Base-by-base conservation (phyloP, 2,888 invertebrate genomes). In the Lasioglossum zephyrum region DNA sequence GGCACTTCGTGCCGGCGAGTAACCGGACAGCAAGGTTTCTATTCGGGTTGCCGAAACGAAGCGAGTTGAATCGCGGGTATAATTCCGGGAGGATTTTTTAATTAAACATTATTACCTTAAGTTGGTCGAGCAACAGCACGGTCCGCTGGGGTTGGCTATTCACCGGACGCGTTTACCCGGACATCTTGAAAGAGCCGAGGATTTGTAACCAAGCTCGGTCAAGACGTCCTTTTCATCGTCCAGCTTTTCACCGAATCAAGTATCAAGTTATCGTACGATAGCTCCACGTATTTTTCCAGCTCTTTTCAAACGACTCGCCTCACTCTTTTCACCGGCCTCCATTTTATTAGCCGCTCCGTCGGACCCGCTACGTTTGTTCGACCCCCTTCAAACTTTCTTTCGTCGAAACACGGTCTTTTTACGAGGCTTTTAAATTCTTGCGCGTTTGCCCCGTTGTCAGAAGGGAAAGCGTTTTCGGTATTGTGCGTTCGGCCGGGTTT, bases 131-230 rank as follows among this genome's bases (percentile, higher is more conserved):
- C 47, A 18, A 16, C 49, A 18, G 49, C 63, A 6, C 16, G 26
- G 5, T 13, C 11, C 63, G 11, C 31, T 16, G 16, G 26, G 18
- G 8, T 16, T 36, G 47, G 47, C 31, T 39, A 74, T 82, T 81
- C 81, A 81, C 1, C 16, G n/a, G 31, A 11, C 31, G 22, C 44
- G 66, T 36, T 66, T 31, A 31, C 26, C 9, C n/a, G 60, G 49
- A 22, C 16, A 60, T 3, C 18, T n/a, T 44, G 18, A 47, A 47
- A 26, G 31, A 39, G 36, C 3, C 18, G 8, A 69, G 73, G 73
- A 84, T 77, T 84, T 84, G 84, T 78, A 84, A 84, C 84, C 74
- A 22, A 36, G 18, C 36, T 66, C 73, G 78, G 84, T 78, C 77
- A 84, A 74, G 77, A 70, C 73, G 60, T 44, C 53, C 79, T 85